Evolutionary conservation across 2,797 vertebrate genomes (phyloP).

Genomic region (Chelmon rostratus): DNA sequence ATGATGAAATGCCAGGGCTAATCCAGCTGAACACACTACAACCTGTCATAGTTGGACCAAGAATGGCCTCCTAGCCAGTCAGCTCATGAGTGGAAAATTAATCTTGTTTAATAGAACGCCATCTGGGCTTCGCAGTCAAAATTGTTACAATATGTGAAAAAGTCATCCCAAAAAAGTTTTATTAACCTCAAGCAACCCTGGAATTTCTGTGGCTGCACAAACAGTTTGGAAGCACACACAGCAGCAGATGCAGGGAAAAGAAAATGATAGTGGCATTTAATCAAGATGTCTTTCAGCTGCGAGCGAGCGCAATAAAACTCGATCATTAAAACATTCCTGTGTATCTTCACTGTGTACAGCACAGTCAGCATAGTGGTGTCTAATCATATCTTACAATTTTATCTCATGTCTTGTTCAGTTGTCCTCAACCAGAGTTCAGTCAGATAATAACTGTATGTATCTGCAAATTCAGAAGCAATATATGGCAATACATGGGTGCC

Average conservation of each 20-base stretch:
- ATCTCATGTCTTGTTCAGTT: slow-evolving; percentile 51
- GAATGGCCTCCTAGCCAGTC: slow-evolving; percentile 67
- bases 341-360: slow-evolving; percentile 31
- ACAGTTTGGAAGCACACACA: slow-evolving; percentile 53
- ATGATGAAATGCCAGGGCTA: slow-evolving; percentile 70
- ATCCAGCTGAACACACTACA: slow-evolving; percentile 76
- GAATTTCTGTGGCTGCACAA: slow-evolving; percentile 68
- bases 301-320: slow-evolving; percentile 44
- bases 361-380: slow-evolving; percentile 49
- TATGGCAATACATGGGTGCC: slow-evolving; percentile 49
- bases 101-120: slow-evolving; percentile 76
- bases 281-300: slow-evolving; percentile 50
- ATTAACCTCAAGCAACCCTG: slow-evolving; percentile 74
- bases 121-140: slow-evolving; percentile 75
- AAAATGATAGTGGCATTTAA: slow-evolving; percentile 51
- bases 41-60: slow-evolving; percentile 75
- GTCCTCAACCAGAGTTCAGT: slow-evolving; percentile 72
- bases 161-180: slow-evolving; percentile 59
- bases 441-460: slow-evolving; percentile 70
- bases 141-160: slow-evolving; percentile 82
- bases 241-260: slow-evolving; percentile 51
- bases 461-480: slow-evolving; percentile 75
- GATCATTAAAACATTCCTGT: slow-evolving; percentile 7
- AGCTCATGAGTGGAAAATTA: slow-evolving; percentile 77
- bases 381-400: slow-evolving; percentile 46